Evolutionary conservation across 2,888 invertebrate species (phyloP), one percentile per base, ranked within the genome.

Genomic region (Platycheirus albimanus): DNA sequence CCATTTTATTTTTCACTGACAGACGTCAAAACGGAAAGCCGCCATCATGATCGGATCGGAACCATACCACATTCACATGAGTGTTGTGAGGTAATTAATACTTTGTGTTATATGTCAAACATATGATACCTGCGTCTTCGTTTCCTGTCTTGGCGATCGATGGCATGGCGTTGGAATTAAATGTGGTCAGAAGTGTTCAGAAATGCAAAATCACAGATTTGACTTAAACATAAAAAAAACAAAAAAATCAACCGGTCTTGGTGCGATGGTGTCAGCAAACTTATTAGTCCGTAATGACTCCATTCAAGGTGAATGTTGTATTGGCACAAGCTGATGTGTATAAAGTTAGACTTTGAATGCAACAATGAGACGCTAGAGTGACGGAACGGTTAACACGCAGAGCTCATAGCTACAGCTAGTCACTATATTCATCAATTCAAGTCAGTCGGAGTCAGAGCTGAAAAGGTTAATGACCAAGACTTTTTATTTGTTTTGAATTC

Each of bases 391-490:
- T 3, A 13, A 41, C 38, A 41, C 38, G 7, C 13, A 41, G 13
- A 7, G 13, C 30, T 8, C 30, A n/a, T n/a, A 33, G 30, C 8
- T 8, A n/a, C n/a, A 33, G 30, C 30, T 8, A 33, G 30, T 24
- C 24, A 24, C 24, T 24, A 24, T n/a, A n/a, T n/a, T n/a, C n/a
- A 24, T 24, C n/a, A n/a, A 24, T 24, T 24, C 30, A 33, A 33
- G 30, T 33, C 30, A 33, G 7, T 13, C 13, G 13, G 13, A 41
- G 38, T 13, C 13, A 13, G n/a, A n/a, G n/a, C n/a, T n/a, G n/a
- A n/a, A 58, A 70, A 70, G 70, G 70, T 70, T 41, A 30, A 19
- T 70, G 70, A 58, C 70, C 70, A 51, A 19, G 10, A 10, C 38
- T 10, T 8, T 33, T 33, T 45, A 19, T 63, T 64, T 49, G 36